phyloP scores from a whole-genome alignment of 2,888 invertebrate species.

The Odontothrips loti region DNA sequence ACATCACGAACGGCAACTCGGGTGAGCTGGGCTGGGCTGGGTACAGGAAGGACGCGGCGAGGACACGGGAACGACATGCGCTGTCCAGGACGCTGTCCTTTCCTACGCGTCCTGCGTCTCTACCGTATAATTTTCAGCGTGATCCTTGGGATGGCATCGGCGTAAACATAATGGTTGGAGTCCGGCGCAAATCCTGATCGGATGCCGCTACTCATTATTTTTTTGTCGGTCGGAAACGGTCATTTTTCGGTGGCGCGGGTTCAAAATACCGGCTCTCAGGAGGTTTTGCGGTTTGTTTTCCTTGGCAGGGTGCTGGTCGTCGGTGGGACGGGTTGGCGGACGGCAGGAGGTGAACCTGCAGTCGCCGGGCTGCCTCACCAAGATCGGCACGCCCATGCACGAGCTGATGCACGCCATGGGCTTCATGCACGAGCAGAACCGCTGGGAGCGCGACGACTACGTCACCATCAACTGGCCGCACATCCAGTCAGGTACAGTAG shows the following conservation, averaged over 20 bases:
- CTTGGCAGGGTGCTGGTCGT: conserved; percentile 52
- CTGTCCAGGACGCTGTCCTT: too few relatives aligned
- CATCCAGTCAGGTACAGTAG: conserved; percentile 56
- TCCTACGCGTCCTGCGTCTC: too few relatives aligned
- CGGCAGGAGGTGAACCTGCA: conserved; percentile 62
- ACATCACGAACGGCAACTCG: conserved; percentile 52
- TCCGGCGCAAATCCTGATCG: neutral
- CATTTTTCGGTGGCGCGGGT: neutral
- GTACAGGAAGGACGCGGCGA: too few relatives aligned
- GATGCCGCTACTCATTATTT: neutral
- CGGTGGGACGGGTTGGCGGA: conserved; percentile 56
- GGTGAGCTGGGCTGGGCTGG: too few relatives aligned
- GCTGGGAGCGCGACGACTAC: conserved; percentile 67
- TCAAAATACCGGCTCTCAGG: too few relatives aligned
- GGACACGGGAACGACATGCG: too few relatives aligned
- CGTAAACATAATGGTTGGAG: neutral
- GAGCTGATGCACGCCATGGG: conserved; percentile 76
- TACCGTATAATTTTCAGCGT: too few relatives aligned
- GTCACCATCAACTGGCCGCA: conserved; percentile 65
- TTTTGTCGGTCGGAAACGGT: neutral
- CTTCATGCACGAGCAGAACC: conserved; percentile 78
- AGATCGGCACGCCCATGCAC: conserved; percentile 71
- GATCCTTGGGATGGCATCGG: too few relatives aligned
- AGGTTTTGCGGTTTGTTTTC: too few relatives aligned
- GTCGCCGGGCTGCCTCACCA: conserved; percentile 65